phyloP scores from a whole-genome alignment of 2,797 vertebrate genomes.

The Centroberyx gerrardi region DNA sequence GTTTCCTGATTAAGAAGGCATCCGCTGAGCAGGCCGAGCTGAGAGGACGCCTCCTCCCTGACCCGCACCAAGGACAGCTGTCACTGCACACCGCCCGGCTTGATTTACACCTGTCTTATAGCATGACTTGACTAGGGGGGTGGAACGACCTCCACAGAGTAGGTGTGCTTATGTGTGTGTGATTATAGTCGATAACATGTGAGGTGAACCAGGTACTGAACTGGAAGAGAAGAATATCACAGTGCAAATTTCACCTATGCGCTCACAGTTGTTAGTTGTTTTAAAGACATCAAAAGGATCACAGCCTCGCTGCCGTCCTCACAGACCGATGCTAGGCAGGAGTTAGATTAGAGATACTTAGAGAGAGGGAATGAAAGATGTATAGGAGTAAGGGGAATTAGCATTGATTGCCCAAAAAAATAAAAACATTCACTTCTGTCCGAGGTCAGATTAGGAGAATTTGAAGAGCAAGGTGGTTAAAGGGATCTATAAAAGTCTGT shows the following conservation, averaged over 20 bases:
- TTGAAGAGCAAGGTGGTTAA: background rate
- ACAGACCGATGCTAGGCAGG: background rate
- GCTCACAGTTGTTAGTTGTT: background rate
- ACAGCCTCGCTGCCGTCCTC: too few species aligned
- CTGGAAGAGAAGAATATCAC: background rate
- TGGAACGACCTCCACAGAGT: constrained; percentile 38
- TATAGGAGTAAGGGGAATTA: too few species aligned
- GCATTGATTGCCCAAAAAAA: background rate
- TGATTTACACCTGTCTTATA: constrained; percentile 58
- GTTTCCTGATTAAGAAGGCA: constrained; percentile 16
- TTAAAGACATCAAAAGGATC: constrained; percentile 5
- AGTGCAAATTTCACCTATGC: background rate
- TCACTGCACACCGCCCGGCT: constrained; percentile 12
- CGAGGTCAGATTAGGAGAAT: background rate
- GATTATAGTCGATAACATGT: constrained; percentile 26
- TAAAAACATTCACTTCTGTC: background rate
- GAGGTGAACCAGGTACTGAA: constrained; percentile 14
- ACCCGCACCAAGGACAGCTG: constrained; percentile 47
- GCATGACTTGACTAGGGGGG: constrained; percentile 8
- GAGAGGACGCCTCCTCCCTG: constrained; percentile 8
- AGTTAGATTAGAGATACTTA: background rate
- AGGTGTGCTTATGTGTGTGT: background rate
- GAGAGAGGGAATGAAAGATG: too few species aligned
- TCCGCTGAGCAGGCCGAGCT: constrained; percentile 7
- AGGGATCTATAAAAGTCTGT: background rate